Evolutionary conservation across 1,140 invertebrate genomes (phyloP).

Genomic region (Pseudobourletiella spinata): DNA sequence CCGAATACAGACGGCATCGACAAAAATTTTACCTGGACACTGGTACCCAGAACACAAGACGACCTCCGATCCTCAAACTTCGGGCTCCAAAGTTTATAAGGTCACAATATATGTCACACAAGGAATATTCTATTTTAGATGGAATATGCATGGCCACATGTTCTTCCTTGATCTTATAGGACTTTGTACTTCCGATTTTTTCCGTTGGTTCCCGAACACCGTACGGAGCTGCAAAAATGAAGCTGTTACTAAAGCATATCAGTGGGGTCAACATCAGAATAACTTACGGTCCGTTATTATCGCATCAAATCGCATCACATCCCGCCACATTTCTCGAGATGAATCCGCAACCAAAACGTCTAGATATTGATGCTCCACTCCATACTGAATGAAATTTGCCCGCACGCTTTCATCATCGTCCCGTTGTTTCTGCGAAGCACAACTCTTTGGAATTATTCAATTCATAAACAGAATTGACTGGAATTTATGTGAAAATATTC

Average conservation of each 20-base stretch:
- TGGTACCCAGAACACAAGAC: conserved; percentile 88
- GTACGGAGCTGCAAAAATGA: conserved; percentile 70
- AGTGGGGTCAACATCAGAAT: conserved; percentile 7
- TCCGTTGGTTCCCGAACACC: conserved; percentile 86
- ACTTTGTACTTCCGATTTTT: conserved; percentile 57
- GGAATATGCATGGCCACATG: conserved; percentile 64
- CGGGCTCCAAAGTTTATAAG: conserved; percentile 69
- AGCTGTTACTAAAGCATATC: conserved; percentile 11
- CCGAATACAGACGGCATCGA: too few species aligned
- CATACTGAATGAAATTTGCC: conserved; percentile 80
- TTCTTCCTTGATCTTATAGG: conserved; percentile 49
- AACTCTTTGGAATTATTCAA: not conserved
- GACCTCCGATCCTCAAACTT: conserved; percentile 62
- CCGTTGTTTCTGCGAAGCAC: conserved; percentile 49
- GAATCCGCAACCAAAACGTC: conserved; percentile 87
- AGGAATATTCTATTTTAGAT: conserved; percentile 73
- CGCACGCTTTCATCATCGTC: conserved; percentile 73
- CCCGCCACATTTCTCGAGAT: conserved; percentile 67
- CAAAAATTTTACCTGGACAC: conserved; percentile 68
- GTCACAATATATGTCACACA: conserved; percentile 72
- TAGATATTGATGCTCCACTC: conserved; percentile 60
- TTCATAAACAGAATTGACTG: not conserved
- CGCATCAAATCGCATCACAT: conserved; percentile 62
- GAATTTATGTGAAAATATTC: not conserved
- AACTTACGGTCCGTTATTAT: conserved; percentile 91